Evolutionary conservation across 2,797 vertebrate genomes (phyloP).

Genomic region (Adelosebastes latens): DNA sequence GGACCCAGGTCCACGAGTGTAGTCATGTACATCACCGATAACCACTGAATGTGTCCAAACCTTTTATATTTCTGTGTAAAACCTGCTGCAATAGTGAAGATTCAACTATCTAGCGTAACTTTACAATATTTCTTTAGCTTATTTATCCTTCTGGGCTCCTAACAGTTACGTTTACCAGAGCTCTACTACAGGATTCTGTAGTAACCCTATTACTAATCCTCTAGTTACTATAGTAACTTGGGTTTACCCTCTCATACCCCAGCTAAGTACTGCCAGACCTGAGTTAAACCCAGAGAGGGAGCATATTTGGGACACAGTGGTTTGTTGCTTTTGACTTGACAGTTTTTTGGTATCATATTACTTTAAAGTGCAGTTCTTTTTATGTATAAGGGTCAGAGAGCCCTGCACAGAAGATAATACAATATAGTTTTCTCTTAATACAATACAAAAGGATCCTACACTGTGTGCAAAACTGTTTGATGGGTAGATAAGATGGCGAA

Average conservation of each 20-base stretch:
- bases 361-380: background rate
- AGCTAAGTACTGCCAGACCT: too few species aligned
- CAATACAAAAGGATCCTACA: background rate
- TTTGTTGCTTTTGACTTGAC: background rate
- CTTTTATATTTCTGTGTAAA: background rate
- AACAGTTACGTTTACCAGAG: too few species aligned
- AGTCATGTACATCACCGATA: too few species aligned
- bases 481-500: conserved; percentile 10
- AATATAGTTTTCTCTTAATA: background rate
- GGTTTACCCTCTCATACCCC: too few species aligned
- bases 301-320: too few species aligned
- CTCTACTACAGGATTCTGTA: too few species aligned
- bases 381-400: background rate
- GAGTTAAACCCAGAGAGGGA: too few species aligned
- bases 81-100: background rate
- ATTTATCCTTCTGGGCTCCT: too few species aligned
- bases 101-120: background rate
- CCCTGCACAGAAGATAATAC: background rate
- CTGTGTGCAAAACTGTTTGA: background rate
- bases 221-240: too few species aligned
- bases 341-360: background rate
- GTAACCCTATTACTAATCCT: too few species aligned
- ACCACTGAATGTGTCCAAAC: too few species aligned
- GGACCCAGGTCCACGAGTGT: too few species aligned
- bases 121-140: background rate